Evolutionary conservation across 2,113 vertebrate species (phyloP).

Genomic region (Acanthochromis polyacanthus): DNA sequence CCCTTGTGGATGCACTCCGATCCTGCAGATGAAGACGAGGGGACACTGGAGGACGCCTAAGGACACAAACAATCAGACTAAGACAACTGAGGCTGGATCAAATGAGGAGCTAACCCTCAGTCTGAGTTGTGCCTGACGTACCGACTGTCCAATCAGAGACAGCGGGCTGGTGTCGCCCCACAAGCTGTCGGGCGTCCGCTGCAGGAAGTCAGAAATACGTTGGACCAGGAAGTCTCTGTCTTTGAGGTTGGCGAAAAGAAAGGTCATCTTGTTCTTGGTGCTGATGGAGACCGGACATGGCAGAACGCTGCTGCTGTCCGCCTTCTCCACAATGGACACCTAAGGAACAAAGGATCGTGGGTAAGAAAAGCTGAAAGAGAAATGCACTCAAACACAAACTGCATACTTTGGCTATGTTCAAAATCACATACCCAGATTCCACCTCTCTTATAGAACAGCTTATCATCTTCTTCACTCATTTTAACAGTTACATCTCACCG

Average conservation of each 20-base stretch:
- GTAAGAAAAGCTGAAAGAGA: conserved; percentile 1
- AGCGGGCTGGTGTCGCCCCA: conserved; percentile 48
- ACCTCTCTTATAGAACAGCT: too few species aligned
- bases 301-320: conserved; percentile 94
- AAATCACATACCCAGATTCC: too few species aligned
- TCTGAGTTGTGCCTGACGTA: conserved; percentile 45
- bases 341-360: conserved; percentile 62
- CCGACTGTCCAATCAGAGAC: conserved; percentile 62
- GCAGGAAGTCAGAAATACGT: conserved; percentile 97
- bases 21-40: conserved; percentile 36
- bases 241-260: conserved; percentile 97
- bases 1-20: conserved; percentile 49
- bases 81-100: background rate
- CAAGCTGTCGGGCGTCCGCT: conserved; percentile 90
- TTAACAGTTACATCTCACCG: too few species aligned
- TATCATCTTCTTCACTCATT: too few species aligned
- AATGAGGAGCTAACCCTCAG: background rate
- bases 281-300: conserved; percentile 98
- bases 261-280: conserved; percentile 98
- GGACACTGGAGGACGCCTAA: conserved; percentile 69
- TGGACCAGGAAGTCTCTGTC: conserved; percentile 97
- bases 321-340: conserved; percentile 98
- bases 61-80: background rate
- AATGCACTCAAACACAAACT: too few species aligned
- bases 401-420: too few species aligned